phyloP scores from a whole-genome alignment of 2,113 vertebrate genomes.

The Mesoclemmys tuberculata region DNA sequence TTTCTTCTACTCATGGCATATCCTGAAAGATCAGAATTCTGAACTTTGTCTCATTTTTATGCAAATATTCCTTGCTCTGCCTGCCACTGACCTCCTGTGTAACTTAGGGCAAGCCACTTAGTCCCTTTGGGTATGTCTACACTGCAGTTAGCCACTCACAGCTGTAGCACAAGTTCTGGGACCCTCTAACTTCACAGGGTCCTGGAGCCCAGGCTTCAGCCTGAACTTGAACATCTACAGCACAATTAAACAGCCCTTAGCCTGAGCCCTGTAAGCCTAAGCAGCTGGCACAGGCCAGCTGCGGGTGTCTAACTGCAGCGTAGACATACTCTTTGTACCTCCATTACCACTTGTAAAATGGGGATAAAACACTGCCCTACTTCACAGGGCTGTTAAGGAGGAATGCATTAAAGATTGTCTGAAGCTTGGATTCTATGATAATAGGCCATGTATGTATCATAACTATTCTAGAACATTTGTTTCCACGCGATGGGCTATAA shows the following conservation, averaged over 20 bases:
- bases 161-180: background rate
- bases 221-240: background rate
- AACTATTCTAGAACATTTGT: background rate
- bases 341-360: background rate
- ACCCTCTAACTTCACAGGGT: background rate
- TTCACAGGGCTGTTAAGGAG: background rate
- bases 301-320: background rate
- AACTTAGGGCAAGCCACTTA: background rate
- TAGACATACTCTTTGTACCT: background rate
- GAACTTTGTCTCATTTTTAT: background rate
- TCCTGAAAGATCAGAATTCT: background rate
- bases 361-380: background rate
- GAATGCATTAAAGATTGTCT: background rate
- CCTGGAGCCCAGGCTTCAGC: background rate
- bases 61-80: too few relatives aligned
- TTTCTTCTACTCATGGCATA: background rate
- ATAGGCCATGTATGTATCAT: background rate
- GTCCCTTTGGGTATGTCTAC: background rate
- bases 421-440: background rate
- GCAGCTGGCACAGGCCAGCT: background rate
- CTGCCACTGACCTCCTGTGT: background rate
- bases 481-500: conserved; percentile 2
- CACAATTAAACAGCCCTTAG: background rate
- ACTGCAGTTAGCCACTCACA: background rate
- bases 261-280: background rate